Evolutionary conservation across 2,113 vertebrate genomes (phyloP).

Genomic region (Aptenodytes forsteri): DNA sequence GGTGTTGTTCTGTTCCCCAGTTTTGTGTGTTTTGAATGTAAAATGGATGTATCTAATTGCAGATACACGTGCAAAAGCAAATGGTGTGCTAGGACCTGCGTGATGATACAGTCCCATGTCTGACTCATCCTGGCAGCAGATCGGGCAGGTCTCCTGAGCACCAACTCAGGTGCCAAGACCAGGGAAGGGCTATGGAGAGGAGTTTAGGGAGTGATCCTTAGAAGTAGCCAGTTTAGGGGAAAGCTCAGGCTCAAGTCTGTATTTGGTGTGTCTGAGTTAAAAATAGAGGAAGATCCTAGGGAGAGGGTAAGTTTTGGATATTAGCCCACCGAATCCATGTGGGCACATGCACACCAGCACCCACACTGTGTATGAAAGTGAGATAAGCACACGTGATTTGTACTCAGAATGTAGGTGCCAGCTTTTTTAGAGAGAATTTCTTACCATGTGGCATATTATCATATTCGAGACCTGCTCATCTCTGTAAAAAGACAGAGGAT

Average conservation of each 20-base stretch:
- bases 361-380: conserved; percentile 51
- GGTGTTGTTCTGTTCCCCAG: not conserved
- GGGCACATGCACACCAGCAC: conserved; percentile 6
- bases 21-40: not conserved
- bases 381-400: conserved; percentile 51
- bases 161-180: not conserved
- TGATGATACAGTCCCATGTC: not conserved
- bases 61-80: not conserved
- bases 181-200: not conserved
- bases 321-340: conserved; percentile 41
- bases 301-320: conserved; percentile 28
- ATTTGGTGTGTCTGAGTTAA: conserved; percentile 36
- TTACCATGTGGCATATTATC: conserved; percentile 70
- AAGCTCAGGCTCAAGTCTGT: conserved; percentile 7
- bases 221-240: not conserved
- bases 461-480: conserved; percentile 52
- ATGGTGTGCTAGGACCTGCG: not conserved
- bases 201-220: not conserved
- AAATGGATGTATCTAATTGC: not conserved
- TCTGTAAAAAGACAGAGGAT: conserved; percentile 64
- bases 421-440: conserved; percentile 54
- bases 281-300: conserved; percentile 17
- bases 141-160: not conserved
- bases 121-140: not conserved
- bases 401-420: conserved; percentile 53